Evolutionary conservation across 2,113 vertebrate genomes (phyloP), one percentile per base, ranked within the genome.

Genomic region (Labrus mixtus): DNA sequence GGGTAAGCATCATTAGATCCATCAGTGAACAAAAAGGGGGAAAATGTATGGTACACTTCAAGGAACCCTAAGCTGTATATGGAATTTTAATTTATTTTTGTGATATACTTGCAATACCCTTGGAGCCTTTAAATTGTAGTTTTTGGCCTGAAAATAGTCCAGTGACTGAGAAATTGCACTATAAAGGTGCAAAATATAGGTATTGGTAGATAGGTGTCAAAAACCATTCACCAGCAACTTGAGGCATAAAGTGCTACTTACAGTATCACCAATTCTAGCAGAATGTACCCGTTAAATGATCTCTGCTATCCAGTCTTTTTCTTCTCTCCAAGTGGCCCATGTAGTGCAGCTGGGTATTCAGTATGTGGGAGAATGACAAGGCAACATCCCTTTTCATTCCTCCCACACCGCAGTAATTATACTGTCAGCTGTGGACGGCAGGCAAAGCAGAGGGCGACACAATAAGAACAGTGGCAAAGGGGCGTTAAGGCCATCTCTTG

Each of bases 371-470:
- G 93, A 93, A 82, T 78, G 82, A 91, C 79, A 76, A 51, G 23
- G 67, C 87, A 78, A 66, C 82, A 90, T 92, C 81, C 86, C 89
- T 91, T 89, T 96, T 95, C 95, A 94, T 95, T 94, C 88, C 90
- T 80, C 82, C 90, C 85, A 92, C 93, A 93, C 89, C 88, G 91
- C 90, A 76, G 87, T 96, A 96, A 97, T 97, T 97, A 97, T 86
- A 90, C 90, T 95, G 95, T 94, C 95, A 96, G 85, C 86, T 81
- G 25, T 17, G 81, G 86, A 93, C 92, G 77, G 94, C 92, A 94
- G 88, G 82, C 86, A 88, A 67, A 84, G 90, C 90, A 85, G 91
- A 90, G 84, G 90, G 73, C 76, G 84, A 91, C 91, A 94, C 93
- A 89, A 91, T 93, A 93, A 95, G 90, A 95, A 86, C 85, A 92